Base-by-base conservation (phyloP, 1,140 invertebrate genomes). In the Zelostemma sp. region DNA sequence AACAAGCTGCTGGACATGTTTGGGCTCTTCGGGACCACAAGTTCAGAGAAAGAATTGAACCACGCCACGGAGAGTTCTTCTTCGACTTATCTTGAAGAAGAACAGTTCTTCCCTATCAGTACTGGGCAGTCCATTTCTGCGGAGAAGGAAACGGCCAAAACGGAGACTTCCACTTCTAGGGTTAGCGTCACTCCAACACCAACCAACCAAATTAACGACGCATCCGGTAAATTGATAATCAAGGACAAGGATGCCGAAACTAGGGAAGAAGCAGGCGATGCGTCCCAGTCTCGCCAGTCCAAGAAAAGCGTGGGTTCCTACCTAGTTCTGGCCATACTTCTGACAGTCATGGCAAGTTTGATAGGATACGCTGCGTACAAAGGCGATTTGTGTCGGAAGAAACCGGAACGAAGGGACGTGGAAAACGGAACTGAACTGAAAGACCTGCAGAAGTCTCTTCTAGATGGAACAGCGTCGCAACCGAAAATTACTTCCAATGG, bases 241-340 rank as follows among this genome's bases (percentile, higher is more conserved):
- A 25, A 25, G 3, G 66, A 59, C 38, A 38, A n/a, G 5, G 38
- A 35, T 0, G 47, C 53, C 0, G 63, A 67, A 6, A 40, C 21
- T 8, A 72, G 17, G 17, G 62, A 73, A 0, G 72, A 76, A 40
- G 9, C 71, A 6, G 64, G 61, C 0, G 68, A 79, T 6, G 73
- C 76, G n/a, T 78, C 78, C 0, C 48, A 72, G 1, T 57, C 81
- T 0, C 69, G 74, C 19, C 73, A 80, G 12, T 65, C 79, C 0
- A 79, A 85, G 21, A 85, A 83, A n/a, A 81, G 82, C 21, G 80
- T 81, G 74, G 83, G 82, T 0, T 85, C 84, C 0, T 85, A 85
- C 53, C 56, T 84, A 0, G 83, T 86, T 0, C 55, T 86, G 0
- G 79, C 74, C 0, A 62, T 59, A 8, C 58, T 86, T 6, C 46